Base-by-base conservation (phyloP, 2,797 vertebrate species). In the Sebastolobus alascanus region DNA sequence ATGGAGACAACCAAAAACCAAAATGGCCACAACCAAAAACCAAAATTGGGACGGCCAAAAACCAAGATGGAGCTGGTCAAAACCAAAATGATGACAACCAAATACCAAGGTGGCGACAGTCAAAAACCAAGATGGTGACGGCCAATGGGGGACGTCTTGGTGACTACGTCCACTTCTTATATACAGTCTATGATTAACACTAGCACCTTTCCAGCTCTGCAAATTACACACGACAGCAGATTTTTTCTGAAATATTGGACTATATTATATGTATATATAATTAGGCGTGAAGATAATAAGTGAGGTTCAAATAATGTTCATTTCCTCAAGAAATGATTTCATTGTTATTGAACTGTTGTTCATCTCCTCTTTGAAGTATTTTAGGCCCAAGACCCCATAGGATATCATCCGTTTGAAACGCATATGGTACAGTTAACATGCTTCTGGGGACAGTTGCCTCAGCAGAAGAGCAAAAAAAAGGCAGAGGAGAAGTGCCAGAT, bases 361-460 rank as follows among this genome's bases (percentile, higher is more conserved):
- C 64, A 22, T 84, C 68, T 79, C 16, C 27, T 40, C 84, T 90
- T 85, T 84, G 82, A 89, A 69, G 84, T 86, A 85, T 86, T 88
- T 86, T 78, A 59, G 85, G 37, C 76, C 43, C 7, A 1, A 16
- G 55, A 77, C 73, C 75, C 84, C 16, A 43, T 1, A 76, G 82
- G 82, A 73, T 50, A 50, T 5, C 9, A 65, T 79, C 20, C 25
- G 40, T 79, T 88, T 90, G 90, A 88, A 86, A 87, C 78, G 83
- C 83, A 76, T 77, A 70, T 50, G 11, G 56, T 79, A 46, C 65
- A 79, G 77, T 83, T 75, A 73, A 70, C 58, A 31, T 37, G 72
- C 77, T 87, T 61, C 84, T 64, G 59, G 86, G 69, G 77, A 89
- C 79, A 35, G 61, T 65, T 46, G 73, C 55, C 46, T 88, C 73